These are phyloP conservation scores for Lymantria dispar DNA, from an alignment of 2,888 invertebrate genomes.

Conservation along the genomic window DNA sequence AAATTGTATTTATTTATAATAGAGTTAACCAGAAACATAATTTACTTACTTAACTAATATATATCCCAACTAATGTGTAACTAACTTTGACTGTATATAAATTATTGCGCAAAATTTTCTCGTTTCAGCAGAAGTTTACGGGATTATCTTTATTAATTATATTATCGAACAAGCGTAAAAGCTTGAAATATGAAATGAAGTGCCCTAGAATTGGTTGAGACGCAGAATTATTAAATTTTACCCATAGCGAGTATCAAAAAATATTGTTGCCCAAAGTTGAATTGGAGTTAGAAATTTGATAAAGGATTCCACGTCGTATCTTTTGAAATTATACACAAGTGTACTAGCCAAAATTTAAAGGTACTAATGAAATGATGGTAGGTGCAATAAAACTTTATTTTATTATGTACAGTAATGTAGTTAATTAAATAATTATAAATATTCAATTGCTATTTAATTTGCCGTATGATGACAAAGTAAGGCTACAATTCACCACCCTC, in stretches of 20 bases:
- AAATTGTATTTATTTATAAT: too few relatives aligned
- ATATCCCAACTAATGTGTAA: too few relatives aligned
- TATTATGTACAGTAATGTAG: too few relatives aligned
- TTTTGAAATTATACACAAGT: conserved; percentile 3
- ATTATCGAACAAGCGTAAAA: conserved; percentile 31
- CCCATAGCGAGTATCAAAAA: conserved; percentile 23
- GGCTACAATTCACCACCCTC: too few relatives aligned
- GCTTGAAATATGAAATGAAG: conserved; percentile 34
- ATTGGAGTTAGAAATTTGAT: conserved; percentile 28
- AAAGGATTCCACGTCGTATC: conserved; percentile 19
- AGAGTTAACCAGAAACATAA: conserved; percentile 1
- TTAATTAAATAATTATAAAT: too few relatives aligned
- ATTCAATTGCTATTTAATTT: too few relatives aligned
- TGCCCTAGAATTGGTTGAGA: conserved; percentile 22
- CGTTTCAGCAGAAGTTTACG: conserved; percentile 27
- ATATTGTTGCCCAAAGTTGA: conserved; percentile 19
- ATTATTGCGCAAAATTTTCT: conserved; percentile 24
- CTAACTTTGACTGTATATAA: conserved; percentile 9
- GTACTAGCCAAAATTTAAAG: conserved; percentile 1
- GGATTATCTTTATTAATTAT: conserved; percentile 37
- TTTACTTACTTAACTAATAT: conserved; percentile 16
- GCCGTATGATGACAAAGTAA: too few relatives aligned
- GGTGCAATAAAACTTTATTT: background rate
- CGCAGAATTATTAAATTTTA: conserved; percentile 38
- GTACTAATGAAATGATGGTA: background rate